Base-by-base conservation (phyloP, 2,797 vertebrate species). In the Caiman crocodilus region DNA sequence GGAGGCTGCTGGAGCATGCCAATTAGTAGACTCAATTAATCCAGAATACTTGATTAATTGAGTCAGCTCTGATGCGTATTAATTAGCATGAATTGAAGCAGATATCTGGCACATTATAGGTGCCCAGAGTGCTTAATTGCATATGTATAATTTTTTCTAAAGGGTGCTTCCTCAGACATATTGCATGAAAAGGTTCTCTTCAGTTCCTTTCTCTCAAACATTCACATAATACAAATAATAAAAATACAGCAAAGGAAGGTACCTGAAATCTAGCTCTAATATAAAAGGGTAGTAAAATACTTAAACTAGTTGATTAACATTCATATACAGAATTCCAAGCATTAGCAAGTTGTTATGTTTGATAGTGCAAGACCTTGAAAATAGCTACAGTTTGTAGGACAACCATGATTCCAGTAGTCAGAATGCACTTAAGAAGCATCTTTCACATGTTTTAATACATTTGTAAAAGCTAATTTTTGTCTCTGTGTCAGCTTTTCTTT, bases 391-490 rank as follows among this genome's bases (percentile, higher is more conserved):
- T 65, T 73, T 73, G 35, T 23, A 59, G 28, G 81, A 80, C 23
- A 88, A 12, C 23, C 42, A 14, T 42, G 35, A 79, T 76, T 89
- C 77, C 76, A 18, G 73, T 56, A 20, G 88, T 42, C 42, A 35
- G 2, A 10, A 84, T 77, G 14, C 21, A 75, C 11, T 26, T 75
- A n/a, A 64, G 69, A 26, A 26, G n/a, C 17, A 16, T 20, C 7
- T 6, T 32, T 90, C 32, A 64, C 32, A 74, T 17, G 75, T 1
- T 16, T 82, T 0, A 28, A 42, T 0, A 1, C 8, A 71, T 30
- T 84, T 25, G 4, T 1, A 1, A 75, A 50, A 75, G 26, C 16
- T 75, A 64, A 90, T 4, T 21, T 75, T 83, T 76, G 84, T 20
- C 11, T 82, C 35, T 76, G 14, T 21, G 30, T 63, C 84, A 57